Base-by-base conservation (phyloP, 2,888 invertebrate species). In the Cylloceria caligata region DNA sequence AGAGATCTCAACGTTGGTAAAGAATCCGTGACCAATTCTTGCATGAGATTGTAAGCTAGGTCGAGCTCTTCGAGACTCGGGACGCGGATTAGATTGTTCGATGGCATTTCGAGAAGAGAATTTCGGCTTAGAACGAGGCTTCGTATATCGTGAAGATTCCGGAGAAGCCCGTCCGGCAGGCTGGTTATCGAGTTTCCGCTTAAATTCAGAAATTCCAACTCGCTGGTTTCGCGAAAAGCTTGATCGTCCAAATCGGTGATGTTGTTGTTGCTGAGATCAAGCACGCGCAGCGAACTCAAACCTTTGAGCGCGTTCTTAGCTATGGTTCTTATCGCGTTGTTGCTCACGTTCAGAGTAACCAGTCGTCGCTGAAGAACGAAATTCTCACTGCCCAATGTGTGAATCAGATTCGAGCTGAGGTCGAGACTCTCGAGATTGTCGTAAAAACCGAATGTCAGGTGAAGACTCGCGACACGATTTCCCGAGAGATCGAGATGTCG, bases 401-500 rank as follows among this genome's bases (percentile, higher is more conserved):
- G 95, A 86, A 98, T 96, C 89, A 95, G 95, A 93, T 98, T 98
- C 91, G 95, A 94, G 16, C 97, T 97, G 67, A 98, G 94, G 91
- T 98, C 97, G 85, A 98, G 94, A 69, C 95, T 95, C 89, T 96
- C 95, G 47, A 98, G 94, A 89, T 96, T 96, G 85, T 95, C 95
- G 93, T 98, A 98, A 93, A 97, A 96, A 67, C 94, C 95, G 89
- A 98, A 95, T 21, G 97, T 96, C 91, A 96, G 96, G 85, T 96
- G 95, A 6, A 98, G 94, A 89, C 95, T 95, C 89, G 95, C 94
- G 90, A 98, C 97, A 86, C 95, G 95, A 93, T 98, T 98, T 91
- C 96, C 95, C n/a, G 96, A 96, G 78, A 98, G 95, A 91, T 97
- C 96, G 90, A 98, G 96, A 93, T 96, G 95, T 71, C 95, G 95